A percentile compares a stretch with the other conserved stretches of the same genome.
phyloP scores from a whole-genome alignment of 2,797 vertebrate species.

The Balearica regulorum region DNA sequence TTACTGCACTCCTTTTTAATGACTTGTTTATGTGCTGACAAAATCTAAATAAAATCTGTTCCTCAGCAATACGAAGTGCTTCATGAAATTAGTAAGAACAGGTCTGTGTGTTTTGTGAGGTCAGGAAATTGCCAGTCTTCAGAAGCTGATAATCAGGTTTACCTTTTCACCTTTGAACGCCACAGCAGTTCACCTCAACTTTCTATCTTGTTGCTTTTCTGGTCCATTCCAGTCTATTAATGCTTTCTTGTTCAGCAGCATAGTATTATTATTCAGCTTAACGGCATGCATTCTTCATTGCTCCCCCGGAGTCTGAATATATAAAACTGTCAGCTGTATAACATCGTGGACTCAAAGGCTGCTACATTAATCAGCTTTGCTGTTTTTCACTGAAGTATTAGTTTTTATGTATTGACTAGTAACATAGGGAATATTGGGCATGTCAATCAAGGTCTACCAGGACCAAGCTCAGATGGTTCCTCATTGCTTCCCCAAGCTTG shows the following conservation, averaged over 20 bases:
- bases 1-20: neutral
- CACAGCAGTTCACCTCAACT: neutral
- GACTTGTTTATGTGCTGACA: neutral
- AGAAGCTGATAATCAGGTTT: neutral
- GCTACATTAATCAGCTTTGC: neutral
- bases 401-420: neutral
- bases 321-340: neutral
- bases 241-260: neutral
- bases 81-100: neutral
- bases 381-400: neutral
- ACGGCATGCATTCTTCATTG: neutral
- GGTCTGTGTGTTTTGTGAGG: neutral
- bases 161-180: neutral
- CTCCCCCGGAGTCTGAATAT: neutral
- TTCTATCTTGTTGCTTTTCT: neutral
- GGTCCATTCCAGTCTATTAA: neutral
- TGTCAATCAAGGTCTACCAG: neutral
- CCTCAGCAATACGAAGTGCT: neutral
- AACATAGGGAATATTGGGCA: neutral
- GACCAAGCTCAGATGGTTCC: neutral
- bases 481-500: neutral
- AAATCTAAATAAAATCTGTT: neutral
- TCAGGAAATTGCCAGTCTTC: neutral
- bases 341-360: neutral
- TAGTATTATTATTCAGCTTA: neutral